A percentile compares a stretch with the other conserved stretches of the same genome.
phyloP scores from a whole-genome alignment of 2,113 vertebrate species.

The Indicator maculatus region DNA sequence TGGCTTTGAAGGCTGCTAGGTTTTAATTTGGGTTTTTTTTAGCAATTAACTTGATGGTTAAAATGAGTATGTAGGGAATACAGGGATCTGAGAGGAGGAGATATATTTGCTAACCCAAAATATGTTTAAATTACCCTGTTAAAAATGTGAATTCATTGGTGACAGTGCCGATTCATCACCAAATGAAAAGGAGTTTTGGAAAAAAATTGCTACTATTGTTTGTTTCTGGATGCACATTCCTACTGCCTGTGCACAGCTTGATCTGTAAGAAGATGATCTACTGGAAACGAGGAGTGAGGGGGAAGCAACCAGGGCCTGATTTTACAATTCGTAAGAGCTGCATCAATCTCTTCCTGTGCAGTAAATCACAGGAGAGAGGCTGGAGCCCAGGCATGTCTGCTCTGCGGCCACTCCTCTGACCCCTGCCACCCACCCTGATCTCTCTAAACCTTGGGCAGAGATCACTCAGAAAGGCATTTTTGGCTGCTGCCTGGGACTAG shows the following conservation, averaged over 20 bases:
- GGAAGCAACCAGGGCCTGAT: not conserved
- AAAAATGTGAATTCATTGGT: not conserved
- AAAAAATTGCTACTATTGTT: not conserved
- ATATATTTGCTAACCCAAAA: not conserved
- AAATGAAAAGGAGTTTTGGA: not conserved
- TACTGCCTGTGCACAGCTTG: not conserved
- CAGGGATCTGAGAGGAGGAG: not conserved
- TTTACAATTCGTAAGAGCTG: not conserved
- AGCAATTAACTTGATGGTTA: not conserved
- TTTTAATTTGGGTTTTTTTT: not conserved
- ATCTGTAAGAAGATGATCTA: accelerated
- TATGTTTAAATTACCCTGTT: not conserved
- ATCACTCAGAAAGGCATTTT: not conserved
- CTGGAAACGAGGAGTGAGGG: not conserved
- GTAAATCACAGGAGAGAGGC: not conserved
- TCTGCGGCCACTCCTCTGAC: not conserved
- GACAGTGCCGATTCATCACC: not conserved
- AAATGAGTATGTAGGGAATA: accelerated
- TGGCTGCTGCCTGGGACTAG: not conserved
- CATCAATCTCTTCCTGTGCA: accelerated
- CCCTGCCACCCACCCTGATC: not conserved
- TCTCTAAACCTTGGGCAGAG: accelerated
- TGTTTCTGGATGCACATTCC: not conserved
- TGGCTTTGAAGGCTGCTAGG: not conserved
- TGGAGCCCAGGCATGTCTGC: accelerated